Evolutionary conservation across 2,888 invertebrate genomes (phyloP).

Genomic region (Syritta pipiens): DNA sequence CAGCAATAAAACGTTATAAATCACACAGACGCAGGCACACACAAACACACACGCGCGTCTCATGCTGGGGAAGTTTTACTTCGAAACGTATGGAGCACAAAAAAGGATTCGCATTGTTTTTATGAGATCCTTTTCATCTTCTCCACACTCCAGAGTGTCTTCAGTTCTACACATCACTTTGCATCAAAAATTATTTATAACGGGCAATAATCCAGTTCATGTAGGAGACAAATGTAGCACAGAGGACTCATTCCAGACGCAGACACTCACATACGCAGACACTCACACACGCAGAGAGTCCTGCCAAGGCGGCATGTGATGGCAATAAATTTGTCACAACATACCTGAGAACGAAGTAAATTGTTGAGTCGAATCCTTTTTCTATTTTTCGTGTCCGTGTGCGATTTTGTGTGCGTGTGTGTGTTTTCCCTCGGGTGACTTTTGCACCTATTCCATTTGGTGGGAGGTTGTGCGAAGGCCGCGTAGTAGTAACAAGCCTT

Average conservation of each 20-base stretch:
- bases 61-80: background rate
- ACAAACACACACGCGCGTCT: background rate
- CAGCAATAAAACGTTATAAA: slow-evolving; percentile 72
- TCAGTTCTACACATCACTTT: slow-evolving; percentile 50
- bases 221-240: slow-evolving; percentile 63
- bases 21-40: slow-evolving; percentile 60
- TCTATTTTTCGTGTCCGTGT: slow-evolving; percentile 5
- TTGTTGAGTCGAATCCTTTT: slow-evolving; percentile 60
- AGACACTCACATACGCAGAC: background rate
- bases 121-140: slow-evolving; percentile 61
- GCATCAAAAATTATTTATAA: slow-evolving; percentile 69
- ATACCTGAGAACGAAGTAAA: slow-evolving; percentile 65
- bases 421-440: slow-evolving; percentile 44
- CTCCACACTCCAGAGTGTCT: background rate
- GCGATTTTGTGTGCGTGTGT: background rate
- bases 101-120: slow-evolving; percentile 65
- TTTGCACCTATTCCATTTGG: slow-evolving; percentile 44
- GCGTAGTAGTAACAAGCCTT: background rate
- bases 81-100: no score
- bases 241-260: slow-evolving; percentile 51
- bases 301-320: slow-evolving; percentile 61
- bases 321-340: slow-evolving; percentile 67
- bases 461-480: background rate
- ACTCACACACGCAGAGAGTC: slow-evolving; percentile 4
- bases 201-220: slow-evolving; percentile 69